Percentiles rank a stretch among this genome's conserved stretches.
Conservation (phyloP, 2,113 vertebrate species). For the Mohoua ochrocephala region DNA sequence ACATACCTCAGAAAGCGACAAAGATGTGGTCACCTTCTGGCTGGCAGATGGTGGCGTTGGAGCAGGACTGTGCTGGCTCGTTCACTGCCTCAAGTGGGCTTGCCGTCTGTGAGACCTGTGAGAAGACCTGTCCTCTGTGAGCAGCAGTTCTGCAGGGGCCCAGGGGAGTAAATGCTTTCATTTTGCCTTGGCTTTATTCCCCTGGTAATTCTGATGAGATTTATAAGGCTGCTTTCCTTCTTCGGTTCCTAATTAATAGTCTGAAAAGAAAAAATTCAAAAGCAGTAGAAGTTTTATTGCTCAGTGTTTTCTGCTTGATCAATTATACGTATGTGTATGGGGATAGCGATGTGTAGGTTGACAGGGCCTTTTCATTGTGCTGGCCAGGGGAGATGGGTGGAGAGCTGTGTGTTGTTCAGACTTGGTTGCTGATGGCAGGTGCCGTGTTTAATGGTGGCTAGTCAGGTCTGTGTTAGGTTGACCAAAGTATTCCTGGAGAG, state of each 20-base stretch:
- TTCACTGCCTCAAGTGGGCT: neutral
- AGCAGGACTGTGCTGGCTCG: neutral
- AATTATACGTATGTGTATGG: neutral
- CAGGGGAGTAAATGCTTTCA: neutral
- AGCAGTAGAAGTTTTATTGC: neutral
- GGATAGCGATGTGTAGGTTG: accelerated
- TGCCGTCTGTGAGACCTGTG: neutral
- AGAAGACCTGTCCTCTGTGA: neutral
- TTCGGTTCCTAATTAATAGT: neutral
- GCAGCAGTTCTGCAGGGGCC: neutral
- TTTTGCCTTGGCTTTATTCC: neutral
- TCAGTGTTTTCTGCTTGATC: neutral
- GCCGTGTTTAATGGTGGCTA: accelerated
- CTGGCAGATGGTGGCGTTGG: neutral
- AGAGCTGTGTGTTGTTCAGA: neutral
- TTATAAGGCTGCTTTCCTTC: neutral
- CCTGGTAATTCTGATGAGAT: neutral
- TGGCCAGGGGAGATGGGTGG: neutral
- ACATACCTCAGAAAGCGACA: neutral
- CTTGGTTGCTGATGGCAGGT: neutral
- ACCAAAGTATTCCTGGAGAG: neutral
- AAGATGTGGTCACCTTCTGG: neutral
- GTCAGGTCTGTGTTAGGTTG: neutral
- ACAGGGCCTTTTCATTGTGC: neutral
- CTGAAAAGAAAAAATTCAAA: neutral